Base-by-base conservation (phyloP, 2,797 vertebrate species). In the Myoxocephalus aenaeus region DNA sequence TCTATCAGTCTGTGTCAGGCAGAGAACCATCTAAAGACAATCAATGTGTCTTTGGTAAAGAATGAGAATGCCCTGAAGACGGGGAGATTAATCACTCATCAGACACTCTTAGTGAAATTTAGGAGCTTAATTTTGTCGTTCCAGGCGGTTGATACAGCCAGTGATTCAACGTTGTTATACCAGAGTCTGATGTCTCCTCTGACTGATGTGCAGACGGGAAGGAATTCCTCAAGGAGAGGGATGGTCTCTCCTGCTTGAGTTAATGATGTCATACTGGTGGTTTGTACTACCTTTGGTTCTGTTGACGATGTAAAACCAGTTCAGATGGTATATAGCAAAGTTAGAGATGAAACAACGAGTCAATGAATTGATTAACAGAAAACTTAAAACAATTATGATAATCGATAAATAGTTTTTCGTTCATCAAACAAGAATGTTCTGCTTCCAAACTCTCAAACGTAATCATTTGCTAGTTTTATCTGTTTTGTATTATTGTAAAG, bases 61-160 rank as follows among this genome's bases (percentile, higher is more conserved):
- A 81, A 93, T 92, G 92, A 90, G 85, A 65, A 69, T 81, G 84
- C 78, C 85, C 57, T 14, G 42, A 42, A 86, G 86, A 74, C 64
- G 63, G 77, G 80, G 75, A 74, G 84, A 85, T 91, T 81, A 88
- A 92, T 94, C 86, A 83, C 84, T 94, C 90, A 92, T 90, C 84
- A 88, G 80, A 85, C 64, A 77, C 89, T 87, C 88, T 90, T 92
- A 90, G 90, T 89, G 87, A 94, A 93, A 95, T 95, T 90, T 91
- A 93, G 89, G 85, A 86, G 88, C 90, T 93, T 93, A 93, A 93
- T 94, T 93, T 91, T 87, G 89, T 87, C 88, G 32, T 93, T 93
- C 84, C 82, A 72, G 84, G 86, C 78, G 13, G 80, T 79, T 90
- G 92, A 91, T 90, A 83, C 84, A 78, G 85, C 87, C 65, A 69